Evolutionary conservation across 2,113 vertebrate species (phyloP), one percentile per base, ranked within the genome.

Genomic region (Dendropsophus ebraccatus): DNA sequence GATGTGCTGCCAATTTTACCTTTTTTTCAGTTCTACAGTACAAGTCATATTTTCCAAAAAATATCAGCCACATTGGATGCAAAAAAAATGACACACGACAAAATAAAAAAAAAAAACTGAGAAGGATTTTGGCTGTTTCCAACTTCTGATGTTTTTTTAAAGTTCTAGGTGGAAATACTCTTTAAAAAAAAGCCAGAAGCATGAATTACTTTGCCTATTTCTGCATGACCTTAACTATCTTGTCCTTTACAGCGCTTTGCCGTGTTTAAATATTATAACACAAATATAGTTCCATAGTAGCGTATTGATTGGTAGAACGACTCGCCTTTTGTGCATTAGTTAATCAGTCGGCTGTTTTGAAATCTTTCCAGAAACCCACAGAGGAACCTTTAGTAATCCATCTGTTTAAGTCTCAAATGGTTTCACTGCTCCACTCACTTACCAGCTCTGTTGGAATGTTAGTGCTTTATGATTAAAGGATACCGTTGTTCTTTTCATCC

Each of bases 321-420:
- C 88, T 91, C 92, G 83, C 37, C 89, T 93, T 93, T 91, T 91
- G 84, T 92, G 89, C 87, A 91, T 92, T 92, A 90, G 90, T 91
- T 92, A 93, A 91, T 91, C 91, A 92, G 89, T 78, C 90, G 91
- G 81, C 84, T 91, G 80, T 90, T 93, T 93, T 91, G 88, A 93
- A 93, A 92, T 91, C 89, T 90, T 79, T 89, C 89, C 88, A 92
- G 88, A 82, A 92, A 90, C 85, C 90, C 89, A 90, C 90, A 91
- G 90, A 87, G 91, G 89, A 90, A 91, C 83, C 78, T 90, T 92
- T 91, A 87, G 80, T 92, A 92, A 93, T 93, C 90, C 88, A 90
- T 92, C 89, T 93, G 88, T 92, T 92, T 92, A 90, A 90, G 81
- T 91, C 88, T 92, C 88, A 90, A 90, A 89, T 91, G 88, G 90